Evolutionary conservation across 2,797 vertebrate genomes (phyloP).

Genomic region (Eurystomus glaucurus): DNA sequence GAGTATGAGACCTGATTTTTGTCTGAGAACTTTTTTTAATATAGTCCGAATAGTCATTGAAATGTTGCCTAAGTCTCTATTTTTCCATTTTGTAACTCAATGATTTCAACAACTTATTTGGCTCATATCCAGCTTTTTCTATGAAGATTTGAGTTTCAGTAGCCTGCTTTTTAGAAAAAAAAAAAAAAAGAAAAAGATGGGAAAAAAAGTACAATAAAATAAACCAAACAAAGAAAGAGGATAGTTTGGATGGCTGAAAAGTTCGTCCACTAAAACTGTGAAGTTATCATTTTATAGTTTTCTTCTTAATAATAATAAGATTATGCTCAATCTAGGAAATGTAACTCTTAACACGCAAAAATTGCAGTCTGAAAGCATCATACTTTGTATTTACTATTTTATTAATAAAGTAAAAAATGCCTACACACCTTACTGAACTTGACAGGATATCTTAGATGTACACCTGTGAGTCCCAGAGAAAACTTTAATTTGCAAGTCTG

Average conservation of each 20-base stretch:
- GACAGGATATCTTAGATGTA: not conserved
- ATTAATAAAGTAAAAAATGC: not conserved
- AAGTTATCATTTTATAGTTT: not conserved
- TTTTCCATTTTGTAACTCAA: not conserved
- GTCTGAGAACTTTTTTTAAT: not conserved
- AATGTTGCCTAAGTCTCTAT: not conserved
- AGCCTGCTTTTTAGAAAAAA: not conserved
- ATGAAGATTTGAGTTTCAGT: not conserved
- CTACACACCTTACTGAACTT: not conserved
- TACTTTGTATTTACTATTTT: not conserved
- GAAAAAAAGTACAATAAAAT: not conserved
- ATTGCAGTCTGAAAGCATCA: not conserved
- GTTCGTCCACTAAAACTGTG: not conserved
- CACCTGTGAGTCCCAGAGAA: not conserved
- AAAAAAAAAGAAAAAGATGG: rapidly evolving
- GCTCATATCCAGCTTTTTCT: not conserved
- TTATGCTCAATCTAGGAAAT: not conserved
- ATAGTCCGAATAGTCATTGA: not conserved
- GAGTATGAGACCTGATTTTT: not conserved
- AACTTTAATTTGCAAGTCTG: not conserved
- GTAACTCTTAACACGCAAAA: not conserved
- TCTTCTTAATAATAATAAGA: not conserved
- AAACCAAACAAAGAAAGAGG: not conserved
- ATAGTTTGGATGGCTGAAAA: not conserved
- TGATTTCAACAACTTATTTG: not conserved